Evolutionary conservation across 1,140 invertebrate species (phyloP), one percentile per base, ranked within the genome.

Genomic region (Drosophila cardini): DNA sequence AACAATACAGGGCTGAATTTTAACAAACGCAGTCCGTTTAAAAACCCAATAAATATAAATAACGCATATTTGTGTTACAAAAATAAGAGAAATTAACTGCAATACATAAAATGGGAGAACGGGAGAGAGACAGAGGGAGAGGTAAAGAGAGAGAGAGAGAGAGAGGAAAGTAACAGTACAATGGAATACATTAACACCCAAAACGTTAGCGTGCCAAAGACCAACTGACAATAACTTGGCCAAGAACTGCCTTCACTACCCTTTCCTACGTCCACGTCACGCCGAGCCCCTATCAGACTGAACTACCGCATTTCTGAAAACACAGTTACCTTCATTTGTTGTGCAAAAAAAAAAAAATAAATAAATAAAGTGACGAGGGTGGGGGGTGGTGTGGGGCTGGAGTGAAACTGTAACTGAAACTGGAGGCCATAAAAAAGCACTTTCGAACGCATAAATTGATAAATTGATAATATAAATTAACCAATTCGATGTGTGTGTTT

Each of bases 401-500:
- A 60, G 55, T 58, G 64, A 57, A 48, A 46, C 52, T 43, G 62
- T 34, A 67, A 67, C 62, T 67, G 55, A 60, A 43, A 53, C 60
- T 57, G 58, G 46, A 72, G 63, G 46, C 82, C 82, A 85, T 85
- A 86, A 85, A 85, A 82, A 86, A 81, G 81, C 78, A 86, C 82
- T 86, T 86, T 86, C 71, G 61, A 86, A 86, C 63, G 82, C 82
- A 86, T 86, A 86, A 86, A 86, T 86, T 85, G 82, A 85, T 85
- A 85, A 85, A 85, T 85, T 86, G 78, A 86, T 86, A 86, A 86
- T 86, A 86, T 86, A 86, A 86, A 86, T 86, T 86, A 86, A 86
- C 82, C 82, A 78, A 86, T 81, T 76, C 82, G 60, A 76, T 76
- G 70, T 52, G 55, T 57, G 61, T 58, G 53, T 67, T 46, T 53